These are phyloP conservation scores for Nomada ferruginata DNA, from an alignment of 2,888 invertebrate species.

Conservation along the genomic window DNA sequence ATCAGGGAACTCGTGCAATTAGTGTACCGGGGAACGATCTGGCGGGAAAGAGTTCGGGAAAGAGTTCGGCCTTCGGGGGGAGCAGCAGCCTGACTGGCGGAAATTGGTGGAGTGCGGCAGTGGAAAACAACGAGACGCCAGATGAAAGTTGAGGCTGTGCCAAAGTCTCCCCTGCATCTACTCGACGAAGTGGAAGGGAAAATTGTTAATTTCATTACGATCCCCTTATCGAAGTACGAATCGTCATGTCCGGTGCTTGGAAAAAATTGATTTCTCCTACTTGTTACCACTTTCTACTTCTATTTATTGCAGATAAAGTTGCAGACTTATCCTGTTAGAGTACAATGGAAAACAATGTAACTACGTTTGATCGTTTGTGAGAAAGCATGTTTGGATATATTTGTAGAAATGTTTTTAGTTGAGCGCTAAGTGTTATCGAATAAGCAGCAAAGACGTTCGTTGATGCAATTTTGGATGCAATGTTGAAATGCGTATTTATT, in stretches of 20 bases:
- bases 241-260: neutral
- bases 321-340: neutral
- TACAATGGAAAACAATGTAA: neutral
- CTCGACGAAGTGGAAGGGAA: slow-evolving; percentile 3
- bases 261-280: neutral
- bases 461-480: too few species aligned
- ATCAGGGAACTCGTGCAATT: slow-evolving; percentile 50
- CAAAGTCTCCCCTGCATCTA: slow-evolving; percentile 29
- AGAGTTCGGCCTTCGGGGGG: slow-evolving; percentile 17
- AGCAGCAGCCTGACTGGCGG: slow-evolving; percentile 9
- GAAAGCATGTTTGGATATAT: too few species aligned
- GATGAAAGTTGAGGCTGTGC: slow-evolving; percentile 39
- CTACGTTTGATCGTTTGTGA: too few species aligned
- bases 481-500: too few species aligned
- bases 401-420: too few species aligned
- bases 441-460: too few species aligned
- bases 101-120: slow-evolving; percentile 58
- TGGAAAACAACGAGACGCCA: slow-evolving; percentile 16
- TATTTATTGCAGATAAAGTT: neutral
- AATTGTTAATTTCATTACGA: slow-evolving; percentile 39
- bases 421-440: too few species aligned
- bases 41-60: slow-evolving; percentile 35
- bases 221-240: slow-evolving; percentile 13
- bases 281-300: neutral
- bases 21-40: slow-evolving; percentile 34